phyloP scores from a whole-genome alignment of 1,140 invertebrate genomes.

The Asobara japonica region DNA sequence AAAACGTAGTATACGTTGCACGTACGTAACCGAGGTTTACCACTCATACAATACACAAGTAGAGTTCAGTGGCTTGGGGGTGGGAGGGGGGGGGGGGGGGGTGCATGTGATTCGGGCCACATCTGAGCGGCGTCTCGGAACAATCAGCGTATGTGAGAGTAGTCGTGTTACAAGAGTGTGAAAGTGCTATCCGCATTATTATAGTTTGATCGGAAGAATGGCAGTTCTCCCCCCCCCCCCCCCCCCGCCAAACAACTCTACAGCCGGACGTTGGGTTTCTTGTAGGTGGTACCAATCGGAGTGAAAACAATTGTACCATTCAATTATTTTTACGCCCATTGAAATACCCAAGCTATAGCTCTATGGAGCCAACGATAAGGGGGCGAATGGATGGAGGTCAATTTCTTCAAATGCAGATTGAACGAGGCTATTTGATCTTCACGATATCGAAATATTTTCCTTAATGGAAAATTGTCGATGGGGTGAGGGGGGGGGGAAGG shows the following conservation, averaged over 20 bases:
- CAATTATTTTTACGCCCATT: constrained; percentile 28
- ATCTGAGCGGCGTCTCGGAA: not conserved
- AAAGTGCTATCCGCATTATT: not conserved
- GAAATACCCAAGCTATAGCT: not conserved
- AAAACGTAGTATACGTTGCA: constrained; percentile 9
- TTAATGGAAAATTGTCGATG: not conserved
- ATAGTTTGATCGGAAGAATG: not conserved
- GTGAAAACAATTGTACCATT: constrained; percentile 26
- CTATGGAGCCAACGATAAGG: not conserved
- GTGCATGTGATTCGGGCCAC: not conserved
- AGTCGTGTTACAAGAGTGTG: not conserved
- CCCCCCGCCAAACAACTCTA: not conserved
- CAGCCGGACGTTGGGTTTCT: not conserved
- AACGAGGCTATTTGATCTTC: not conserved
- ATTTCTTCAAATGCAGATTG: constrained; percentile 17
- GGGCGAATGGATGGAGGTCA: not conserved
- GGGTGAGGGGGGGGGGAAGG: not conserved
- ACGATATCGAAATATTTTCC: not conserved
- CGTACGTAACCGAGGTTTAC: not conserved
- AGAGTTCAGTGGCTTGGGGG: not conserved
- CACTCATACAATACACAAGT: not conserved
- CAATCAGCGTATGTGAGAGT: not conserved
- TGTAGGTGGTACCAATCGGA: constrained; percentile 26
- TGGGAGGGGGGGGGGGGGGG: not conserved
- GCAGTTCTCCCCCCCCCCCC: not conserved